Percentiles rank a stretch among this genome's conserved stretches.
Conservation (phyloP, 2,113 vertebrate species). For the Tympanuchus pallidicinctus region DNA sequence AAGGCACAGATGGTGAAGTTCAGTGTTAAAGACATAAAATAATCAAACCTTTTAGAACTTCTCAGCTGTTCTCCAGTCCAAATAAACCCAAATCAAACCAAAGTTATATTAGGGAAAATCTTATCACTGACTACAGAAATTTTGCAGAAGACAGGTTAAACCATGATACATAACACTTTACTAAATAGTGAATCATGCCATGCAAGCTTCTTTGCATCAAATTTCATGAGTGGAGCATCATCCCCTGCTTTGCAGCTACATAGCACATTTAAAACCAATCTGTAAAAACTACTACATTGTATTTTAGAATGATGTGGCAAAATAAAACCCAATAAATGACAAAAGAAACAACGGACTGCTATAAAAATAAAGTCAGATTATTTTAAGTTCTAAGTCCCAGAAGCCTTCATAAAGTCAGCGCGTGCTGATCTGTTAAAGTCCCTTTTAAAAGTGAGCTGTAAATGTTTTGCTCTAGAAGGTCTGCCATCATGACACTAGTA, state of each 20-base stretch:
- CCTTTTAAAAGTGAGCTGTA: neutral
- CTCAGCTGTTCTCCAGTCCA: neutral
- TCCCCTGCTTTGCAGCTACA: neutral
- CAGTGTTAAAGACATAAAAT: neutral
- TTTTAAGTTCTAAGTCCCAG: neutral
- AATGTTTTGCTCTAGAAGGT: neutral
- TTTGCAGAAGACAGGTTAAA: neutral
- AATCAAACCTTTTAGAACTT: neutral
- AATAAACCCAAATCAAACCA: neutral
- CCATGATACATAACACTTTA: neutral
- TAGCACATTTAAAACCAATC: neutral
- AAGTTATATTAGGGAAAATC: neutral
- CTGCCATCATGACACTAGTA: neutral
- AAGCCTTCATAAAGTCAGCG: neutral
- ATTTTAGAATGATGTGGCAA: neutral
- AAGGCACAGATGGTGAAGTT: neutral
- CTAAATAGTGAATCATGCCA: neutral
- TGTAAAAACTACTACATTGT: neutral
- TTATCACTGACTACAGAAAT: neutral
- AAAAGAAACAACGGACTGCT: neutral
- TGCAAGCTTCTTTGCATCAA: neutral
- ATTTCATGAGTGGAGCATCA: neutral
- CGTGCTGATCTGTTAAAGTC: neutral
- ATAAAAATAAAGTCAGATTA: neutral
- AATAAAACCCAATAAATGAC: neutral